These are phyloP conservation scores for Berghia stephanieae DNA, from an alignment of 1,140 invertebrate genomes.

Conservation along the genomic window DNA sequence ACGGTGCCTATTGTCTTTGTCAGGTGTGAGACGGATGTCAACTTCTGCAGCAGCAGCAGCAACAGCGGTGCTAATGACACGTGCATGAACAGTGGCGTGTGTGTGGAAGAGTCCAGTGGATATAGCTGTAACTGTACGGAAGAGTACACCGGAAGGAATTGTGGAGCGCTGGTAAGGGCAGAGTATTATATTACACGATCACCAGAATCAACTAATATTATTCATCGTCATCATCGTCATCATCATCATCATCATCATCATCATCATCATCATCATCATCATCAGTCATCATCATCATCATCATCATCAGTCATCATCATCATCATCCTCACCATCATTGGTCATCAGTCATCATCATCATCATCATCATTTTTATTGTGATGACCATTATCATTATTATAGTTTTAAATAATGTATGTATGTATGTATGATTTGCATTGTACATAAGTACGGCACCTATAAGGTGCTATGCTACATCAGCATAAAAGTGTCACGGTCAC, in stretches of 20 bases:
- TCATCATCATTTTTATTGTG: not conserved
- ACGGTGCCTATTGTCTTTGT: not conserved
- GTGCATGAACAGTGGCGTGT: not conserved
- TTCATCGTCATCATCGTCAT: not conserved
- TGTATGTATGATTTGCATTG: no score
- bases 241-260: not conserved
- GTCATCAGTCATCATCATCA: no score
- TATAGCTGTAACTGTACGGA: not conserved
- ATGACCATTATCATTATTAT: not conserved
- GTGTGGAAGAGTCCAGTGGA: no score
- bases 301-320: no score
- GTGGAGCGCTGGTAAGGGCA: not conserved
- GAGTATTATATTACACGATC: no score
- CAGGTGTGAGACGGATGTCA: not conserved
- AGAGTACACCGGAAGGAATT: constrained; percentile 12
- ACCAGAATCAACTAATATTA: no score
- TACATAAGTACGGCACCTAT: no score
- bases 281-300: not conserved
- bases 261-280: constrained; percentile 12
- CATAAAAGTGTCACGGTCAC: no score
- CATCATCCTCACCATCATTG: no score
- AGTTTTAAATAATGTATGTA: not conserved
- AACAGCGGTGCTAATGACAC: not conserved
- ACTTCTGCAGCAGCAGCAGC: not conserved
- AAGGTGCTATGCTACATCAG: no score